phyloP scores from a whole-genome alignment of 2,797 vertebrate genomes.

The Pyrocephalus nanus region DNA sequence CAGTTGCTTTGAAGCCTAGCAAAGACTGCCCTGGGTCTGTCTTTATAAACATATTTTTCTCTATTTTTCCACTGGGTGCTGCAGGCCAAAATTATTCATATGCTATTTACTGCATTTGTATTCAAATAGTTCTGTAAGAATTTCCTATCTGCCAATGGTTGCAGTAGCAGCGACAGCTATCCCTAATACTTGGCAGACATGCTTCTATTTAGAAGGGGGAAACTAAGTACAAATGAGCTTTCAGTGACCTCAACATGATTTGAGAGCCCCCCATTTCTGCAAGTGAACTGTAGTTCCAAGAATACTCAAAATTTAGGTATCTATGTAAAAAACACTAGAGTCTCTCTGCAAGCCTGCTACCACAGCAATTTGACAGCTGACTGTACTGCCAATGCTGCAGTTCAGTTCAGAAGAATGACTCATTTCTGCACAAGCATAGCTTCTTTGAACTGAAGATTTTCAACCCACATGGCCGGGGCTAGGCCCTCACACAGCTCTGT shows the following conservation, averaged over 20 bases:
- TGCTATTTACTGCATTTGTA: neutral
- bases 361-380: neutral
- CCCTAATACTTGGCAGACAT: neutral
- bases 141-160: neutral
- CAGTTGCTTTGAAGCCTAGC: neutral
- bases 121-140: neutral
- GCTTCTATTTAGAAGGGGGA: neutral
- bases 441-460: slow-evolving; percentile 11
- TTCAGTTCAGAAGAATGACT: neutral
- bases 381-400: neutral
- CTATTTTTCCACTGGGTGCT: neutral
- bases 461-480: neutral
- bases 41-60: neutral
- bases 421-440: neutral
- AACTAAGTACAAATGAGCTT: neutral
- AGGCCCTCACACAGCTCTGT: neutral
- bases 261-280: neutral
- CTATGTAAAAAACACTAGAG: neutral
- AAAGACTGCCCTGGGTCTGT: neutral
- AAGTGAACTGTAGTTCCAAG: neutral
- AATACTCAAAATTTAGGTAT: neutral
- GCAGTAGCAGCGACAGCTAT: neutral
- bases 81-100: neutral
- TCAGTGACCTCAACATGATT: neutral
- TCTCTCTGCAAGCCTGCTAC: rapidly evolving